Percentiles rank a stretch among this genome's conserved stretches.
Evolutionary conservation across 2,113 vertebrate genomes (phyloP).

Genomic region (Astur gentilis): DNA sequence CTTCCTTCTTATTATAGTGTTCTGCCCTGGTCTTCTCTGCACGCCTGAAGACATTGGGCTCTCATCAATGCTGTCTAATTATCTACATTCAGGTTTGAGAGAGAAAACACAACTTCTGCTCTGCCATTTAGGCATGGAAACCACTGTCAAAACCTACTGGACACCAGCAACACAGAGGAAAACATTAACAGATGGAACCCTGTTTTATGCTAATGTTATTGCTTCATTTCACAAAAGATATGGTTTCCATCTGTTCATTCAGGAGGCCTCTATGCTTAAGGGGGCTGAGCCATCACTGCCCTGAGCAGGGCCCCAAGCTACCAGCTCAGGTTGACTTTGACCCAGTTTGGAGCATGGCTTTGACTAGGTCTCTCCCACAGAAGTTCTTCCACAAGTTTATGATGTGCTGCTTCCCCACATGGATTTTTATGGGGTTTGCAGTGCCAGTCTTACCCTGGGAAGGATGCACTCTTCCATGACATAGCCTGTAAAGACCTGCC

Average conservation of each 20-base stretch:
- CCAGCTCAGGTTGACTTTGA: not conserved
- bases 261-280: not conserved
- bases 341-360: not conserved
- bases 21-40: not conserved
- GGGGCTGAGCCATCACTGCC: not conserved
- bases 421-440: not conserved
- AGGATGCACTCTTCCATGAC: not conserved
- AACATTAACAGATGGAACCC: not conserved
- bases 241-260: not conserved
- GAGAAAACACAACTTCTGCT: not conserved
- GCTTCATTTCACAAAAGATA: not conserved
- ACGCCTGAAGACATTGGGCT: not conserved
- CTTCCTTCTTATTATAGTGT: not conserved
- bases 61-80: not conserved
- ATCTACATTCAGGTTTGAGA: not conserved
- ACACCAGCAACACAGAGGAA: not conserved
- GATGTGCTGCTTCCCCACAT: not conserved
- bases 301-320: not conserved
- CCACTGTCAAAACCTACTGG: not conserved
- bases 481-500: not conserved
- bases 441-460: not conserved
- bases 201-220: not conserved
- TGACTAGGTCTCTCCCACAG: not conserved
- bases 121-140: not conserved
- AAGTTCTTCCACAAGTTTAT: not conserved